Evolutionary conservation across 1,140 invertebrate genomes (phyloP), one percentile per base, ranked within the genome.

Genomic region (Pseudomyrmex gracilis): DNA sequence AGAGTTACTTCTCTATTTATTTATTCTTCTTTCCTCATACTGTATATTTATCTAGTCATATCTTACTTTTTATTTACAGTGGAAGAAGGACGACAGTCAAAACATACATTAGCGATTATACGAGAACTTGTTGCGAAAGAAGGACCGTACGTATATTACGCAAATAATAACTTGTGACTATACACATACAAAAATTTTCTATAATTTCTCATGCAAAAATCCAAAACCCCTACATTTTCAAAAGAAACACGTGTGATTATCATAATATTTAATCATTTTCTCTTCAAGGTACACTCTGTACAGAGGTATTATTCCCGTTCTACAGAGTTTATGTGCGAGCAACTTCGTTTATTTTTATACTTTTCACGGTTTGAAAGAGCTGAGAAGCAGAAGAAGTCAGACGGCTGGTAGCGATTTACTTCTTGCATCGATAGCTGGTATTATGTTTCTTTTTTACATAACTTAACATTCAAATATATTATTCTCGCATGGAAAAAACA

Each of bases 261-360:
- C n/a, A 51, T 82, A 73, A 43, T 7, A 49, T 10, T 13, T 51
- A 57, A 15, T 55, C 34, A 22, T 74, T 1, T 0, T 43, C 51
- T 71, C 13, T 68, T 68, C 20, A 68, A 89, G 87, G 34, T 58
- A 8, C 4, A 88, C 87, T 0, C 91, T 98, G 10, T 99, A 98
- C 92, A 94, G 97, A 89, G 98, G 98, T 2, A 95, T 98, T 17
- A 94, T 96, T 15, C 98, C 98, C 9, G 97, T 98, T 15, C 94
- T 99, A 5, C 96, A 97, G 87, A 97, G 97, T 83, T 92, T 98
- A 0, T 98, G 97, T 90, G 96, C 96, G 66, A 98, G 98, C 64
- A 98, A 98, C 94, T 98, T 98, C 95, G 97, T 99, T 15, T 98
- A 98, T 93, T 98, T 98, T 90, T 99, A 98, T 92, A 96, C 97